Conservation (phyloP, 2,797 vertebrate genomes). For the Poliocrania exsul region DNA sequence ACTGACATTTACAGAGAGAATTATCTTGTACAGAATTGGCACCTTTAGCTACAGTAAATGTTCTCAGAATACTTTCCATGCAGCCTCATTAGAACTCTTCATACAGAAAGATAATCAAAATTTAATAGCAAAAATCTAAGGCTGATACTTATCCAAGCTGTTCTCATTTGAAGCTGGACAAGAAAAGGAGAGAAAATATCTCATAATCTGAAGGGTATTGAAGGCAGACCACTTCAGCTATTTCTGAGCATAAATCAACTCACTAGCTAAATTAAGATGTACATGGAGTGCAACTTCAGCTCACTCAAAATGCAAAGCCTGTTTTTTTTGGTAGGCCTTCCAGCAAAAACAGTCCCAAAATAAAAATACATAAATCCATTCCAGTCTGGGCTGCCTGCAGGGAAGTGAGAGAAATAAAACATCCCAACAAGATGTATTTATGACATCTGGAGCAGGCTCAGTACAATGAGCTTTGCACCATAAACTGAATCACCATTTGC, state of each 20-base stretch:
- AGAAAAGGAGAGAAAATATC: background rate
- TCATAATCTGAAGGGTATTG: background rate
- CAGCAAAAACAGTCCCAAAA: conserved; percentile 43
- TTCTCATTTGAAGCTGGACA: background rate
- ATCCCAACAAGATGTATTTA: conserved; percentile 49
- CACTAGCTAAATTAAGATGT: conserved; percentile 14
- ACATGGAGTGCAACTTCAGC: background rate
- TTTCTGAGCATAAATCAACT: background rate
- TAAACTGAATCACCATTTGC: conserved; percentile 11
- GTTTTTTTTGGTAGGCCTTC: background rate
- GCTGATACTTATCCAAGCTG: background rate
- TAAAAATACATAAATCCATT: conserved; percentile 43
- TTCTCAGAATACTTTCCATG: background rate
- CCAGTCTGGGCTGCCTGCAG: conserved; percentile 11
- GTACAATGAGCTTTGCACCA: conserved; percentile 12
- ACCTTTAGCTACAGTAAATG: background rate
- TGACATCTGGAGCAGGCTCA: conserved; percentile 15
- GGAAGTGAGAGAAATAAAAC: conserved; percentile 36
- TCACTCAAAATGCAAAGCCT: background rate
- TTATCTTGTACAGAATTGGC: background rate
- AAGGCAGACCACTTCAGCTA: background rate
- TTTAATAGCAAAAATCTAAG: background rate
- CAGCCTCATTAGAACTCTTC: background rate
- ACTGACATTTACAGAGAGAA: background rate
- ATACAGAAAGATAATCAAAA: background rate